Base-by-base conservation (phyloP, 2,888 invertebrate genomes). In the Trachelus iudaicus region DNA sequence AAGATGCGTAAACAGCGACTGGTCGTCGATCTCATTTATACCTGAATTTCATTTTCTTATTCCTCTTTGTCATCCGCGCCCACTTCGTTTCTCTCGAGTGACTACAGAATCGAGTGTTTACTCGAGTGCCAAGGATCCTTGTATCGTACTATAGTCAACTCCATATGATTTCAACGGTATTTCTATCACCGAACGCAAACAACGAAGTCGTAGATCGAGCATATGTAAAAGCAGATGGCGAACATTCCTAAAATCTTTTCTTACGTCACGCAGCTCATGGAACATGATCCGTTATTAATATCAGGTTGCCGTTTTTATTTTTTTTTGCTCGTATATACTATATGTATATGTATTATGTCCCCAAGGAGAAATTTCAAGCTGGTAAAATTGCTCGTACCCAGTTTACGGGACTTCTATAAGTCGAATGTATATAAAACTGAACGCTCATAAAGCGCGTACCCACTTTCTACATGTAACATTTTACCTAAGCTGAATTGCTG, bases 281-380 rank as follows among this genome's bases (percentile, higher is more conserved):
- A 56, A 56, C 9, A 56, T 6, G 23, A 23, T 56, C 56, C 23
- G 23, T 23, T 56, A 56, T 56, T 56, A 56, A 56, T 56, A 23
- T 56, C 15, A 56, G 9, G 23, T 56, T 56, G 9, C 15, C 23
- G 6, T 56, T 23, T 56, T 23, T 23, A 40, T 40, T 40, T 15
- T 37, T 40, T 40, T 56, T 56, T 15, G 0, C 56, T 56, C 23
- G 23, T 56, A 56, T 56, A 23, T 40, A 23, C 0, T 2, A 23
- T 3, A 3, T 1, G 1, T 23, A 23, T 56, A 9, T 23, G 56
- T 56, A 56, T 56, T 56, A 23, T 23, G 23, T 56, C 23, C 56
- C 78, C n/a, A 30, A 15, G 34, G 74, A 33, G 15, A 83, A 84
- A 84, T 84, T 85, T 75, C 79, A 75, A 76, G 71, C 76, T 76